Evolutionary conservation across 1,140 invertebrate species (phyloP).

Genomic region (Eciton burchellii): DNA sequence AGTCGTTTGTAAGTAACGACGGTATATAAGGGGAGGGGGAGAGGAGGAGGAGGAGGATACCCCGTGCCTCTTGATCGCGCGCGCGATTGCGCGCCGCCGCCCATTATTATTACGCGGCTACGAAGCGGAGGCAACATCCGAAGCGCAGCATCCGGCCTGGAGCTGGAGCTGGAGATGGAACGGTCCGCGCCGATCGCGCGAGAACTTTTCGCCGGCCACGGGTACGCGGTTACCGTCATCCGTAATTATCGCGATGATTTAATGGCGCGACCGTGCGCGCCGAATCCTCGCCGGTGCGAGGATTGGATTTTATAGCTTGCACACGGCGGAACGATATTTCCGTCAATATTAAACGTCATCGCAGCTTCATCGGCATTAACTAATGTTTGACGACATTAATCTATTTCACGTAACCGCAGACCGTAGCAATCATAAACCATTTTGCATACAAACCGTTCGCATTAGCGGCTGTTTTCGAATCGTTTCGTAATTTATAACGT

Average conservation of each 20-base stretch:
- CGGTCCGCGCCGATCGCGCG: slow-evolving; percentile 31
- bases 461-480: slow-evolving; percentile 66
- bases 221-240: slow-evolving; percentile 6
- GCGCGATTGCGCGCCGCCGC: slow-evolving; percentile 6
- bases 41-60: too few species aligned
- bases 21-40: too few species aligned
- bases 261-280: slow-evolving; percentile 37
- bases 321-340: slow-evolving; percentile 69
- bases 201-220: slow-evolving; percentile 4
- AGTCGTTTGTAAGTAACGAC: slow-evolving; percentile 50
- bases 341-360: slow-evolving; percentile 75
- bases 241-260: slow-evolving; percentile 57
- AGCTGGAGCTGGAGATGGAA: slow-evolving; percentile 19
- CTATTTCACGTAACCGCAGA: slow-evolving; percentile 76
- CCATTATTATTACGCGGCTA: neutral
- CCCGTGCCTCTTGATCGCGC: neutral
- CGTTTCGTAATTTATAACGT: slow-evolving; percentile 72
- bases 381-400: slow-evolving; percentile 78
- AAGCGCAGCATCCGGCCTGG: neutral
- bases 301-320: slow-evolving; percentile 73
- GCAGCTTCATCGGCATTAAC: slow-evolving; percentile 71
- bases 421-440: slow-evolving; percentile 78
- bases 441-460: slow-evolving; percentile 75
- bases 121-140: neutral
- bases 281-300: slow-evolving; percentile 51